Evolutionary conservation across 1,140 invertebrate genomes (phyloP).

Genomic region (Drosophila ironensis): DNA sequence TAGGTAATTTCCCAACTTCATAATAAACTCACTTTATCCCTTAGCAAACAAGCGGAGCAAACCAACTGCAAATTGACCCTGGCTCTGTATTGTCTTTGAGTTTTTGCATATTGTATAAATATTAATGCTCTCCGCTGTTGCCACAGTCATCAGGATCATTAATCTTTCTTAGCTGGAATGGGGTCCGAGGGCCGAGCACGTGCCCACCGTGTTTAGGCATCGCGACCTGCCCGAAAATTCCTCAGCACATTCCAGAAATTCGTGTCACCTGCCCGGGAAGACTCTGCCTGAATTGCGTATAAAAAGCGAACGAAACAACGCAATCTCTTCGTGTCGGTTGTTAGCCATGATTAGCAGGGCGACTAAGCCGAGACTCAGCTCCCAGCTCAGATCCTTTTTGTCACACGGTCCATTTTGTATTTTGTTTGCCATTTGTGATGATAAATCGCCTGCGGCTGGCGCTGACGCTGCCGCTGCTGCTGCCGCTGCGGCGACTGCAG

Average conservation of each 20-base stretch:
- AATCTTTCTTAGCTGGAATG: conserved; percentile 57
- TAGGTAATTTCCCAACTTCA: neutral
- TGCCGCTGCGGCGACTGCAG: conserved; percentile 13
- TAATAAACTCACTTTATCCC: conserved; percentile 3
- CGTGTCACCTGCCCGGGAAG: conserved; percentile 19
- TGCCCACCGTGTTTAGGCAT: conserved; percentile 20
- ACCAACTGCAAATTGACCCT: conserved; percentile 62
- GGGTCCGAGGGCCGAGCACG: conserved; percentile 1
- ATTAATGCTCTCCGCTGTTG: conserved; percentile 48
- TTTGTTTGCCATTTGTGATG: conserved; percentile 71
- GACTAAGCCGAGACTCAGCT: conserved; percentile 18
- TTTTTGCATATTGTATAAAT: conserved; percentile 61
- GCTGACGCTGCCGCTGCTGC: too few relatives aligned
- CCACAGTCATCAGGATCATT: conserved; percentile 54
- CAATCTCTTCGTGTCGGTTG: conserved; percentile 18
- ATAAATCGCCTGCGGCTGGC: conserved; percentile 58
- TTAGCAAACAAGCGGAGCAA: neutral
- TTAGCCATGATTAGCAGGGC: conserved; percentile 61
- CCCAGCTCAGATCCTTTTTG: conserved; percentile 37
- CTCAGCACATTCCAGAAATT: conserved; percentile 11
- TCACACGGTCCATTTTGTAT: conserved; percentile 61
- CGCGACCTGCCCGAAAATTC: conserved; percentile 39
- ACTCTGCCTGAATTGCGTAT: neutral
- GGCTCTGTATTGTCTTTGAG: conserved; percentile 15
- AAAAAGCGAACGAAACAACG: conserved; percentile 6